phyloP scores from a whole-genome alignment of 2,888 invertebrate genomes.

The Nymphalis polychloros region DNA sequence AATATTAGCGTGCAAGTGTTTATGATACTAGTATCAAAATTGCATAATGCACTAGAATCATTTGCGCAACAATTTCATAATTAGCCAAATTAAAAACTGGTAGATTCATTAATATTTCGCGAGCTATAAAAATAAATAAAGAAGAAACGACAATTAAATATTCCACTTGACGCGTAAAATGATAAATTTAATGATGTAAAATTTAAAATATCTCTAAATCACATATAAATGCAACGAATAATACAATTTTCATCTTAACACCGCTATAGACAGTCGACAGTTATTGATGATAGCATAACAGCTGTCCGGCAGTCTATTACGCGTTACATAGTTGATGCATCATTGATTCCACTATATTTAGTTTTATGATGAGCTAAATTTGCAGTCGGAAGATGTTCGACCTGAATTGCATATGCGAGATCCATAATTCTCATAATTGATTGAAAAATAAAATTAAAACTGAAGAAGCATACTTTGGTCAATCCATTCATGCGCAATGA shows the following conservation, averaged over 20 bases:
- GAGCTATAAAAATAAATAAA: neutral
- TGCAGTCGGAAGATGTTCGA: constrained; percentile 28
- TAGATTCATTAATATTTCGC: too few species aligned
- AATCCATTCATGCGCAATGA: too few species aligned
- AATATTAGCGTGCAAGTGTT: neutral
- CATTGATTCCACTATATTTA: constrained; percentile 57
- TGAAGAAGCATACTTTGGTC: neutral
- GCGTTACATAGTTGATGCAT: constrained; percentile 52
- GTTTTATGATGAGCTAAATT: constrained; percentile 31
- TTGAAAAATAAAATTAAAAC: neutral
- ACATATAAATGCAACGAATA: constrained; percentile 9
- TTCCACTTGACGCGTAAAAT: neutral
- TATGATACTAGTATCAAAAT: too few species aligned
- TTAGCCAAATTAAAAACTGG: too few species aligned
- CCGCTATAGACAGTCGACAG: constrained; percentile 50
- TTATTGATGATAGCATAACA: constrained; percentile 55
- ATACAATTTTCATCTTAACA: constrained; percentile 32
- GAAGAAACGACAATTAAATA: neutral
- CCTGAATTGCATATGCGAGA: constrained; percentile 19
- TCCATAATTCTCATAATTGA: neutral
- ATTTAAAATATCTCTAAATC: neutral
- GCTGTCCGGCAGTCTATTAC: constrained; percentile 37
- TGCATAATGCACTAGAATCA: too few species aligned
- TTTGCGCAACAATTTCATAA: too few species aligned
- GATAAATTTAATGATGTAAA: neutral